These are phyloP conservation scores for Hypselothyrea guttata DNA, from an alignment of 2,888 invertebrate species.

Conservation along the genomic window DNA sequence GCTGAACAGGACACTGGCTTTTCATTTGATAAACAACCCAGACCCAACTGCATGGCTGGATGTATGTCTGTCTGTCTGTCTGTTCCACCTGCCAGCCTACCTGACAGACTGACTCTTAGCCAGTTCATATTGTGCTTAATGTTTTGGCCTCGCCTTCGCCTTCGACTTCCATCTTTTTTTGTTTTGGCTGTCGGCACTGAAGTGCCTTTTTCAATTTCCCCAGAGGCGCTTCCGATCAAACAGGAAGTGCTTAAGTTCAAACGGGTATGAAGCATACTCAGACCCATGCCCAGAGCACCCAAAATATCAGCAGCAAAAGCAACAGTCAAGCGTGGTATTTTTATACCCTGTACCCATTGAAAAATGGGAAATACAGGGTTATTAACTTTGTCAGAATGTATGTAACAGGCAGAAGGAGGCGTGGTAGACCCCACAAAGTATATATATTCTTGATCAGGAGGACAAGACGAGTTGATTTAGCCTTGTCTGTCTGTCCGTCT, in stretches of 20 bases:
- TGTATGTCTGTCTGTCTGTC: slow-evolving; percentile 32
- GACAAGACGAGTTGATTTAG: too few species aligned
- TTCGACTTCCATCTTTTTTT: background rate
- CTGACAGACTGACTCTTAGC: slow-evolving; percentile 26
- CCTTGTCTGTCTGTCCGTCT: too few species aligned
- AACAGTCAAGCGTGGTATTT: slow-evolving; percentile 15
- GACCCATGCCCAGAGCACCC: background rate
- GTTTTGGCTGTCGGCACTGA: slow-evolving; percentile 61
- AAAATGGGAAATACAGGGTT: too few species aligned
- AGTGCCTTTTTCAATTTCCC: slow-evolving; percentile 81
- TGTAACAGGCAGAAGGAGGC: too few species aligned
- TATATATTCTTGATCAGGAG: too few species aligned
- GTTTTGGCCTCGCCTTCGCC: slow-evolving; percentile 39
- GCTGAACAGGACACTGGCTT: slow-evolving; percentile 42
- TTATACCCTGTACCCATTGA: too few species aligned
- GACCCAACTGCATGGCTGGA: slow-evolving; percentile 52
- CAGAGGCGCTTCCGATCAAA: slow-evolving; percentile 81
- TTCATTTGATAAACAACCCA: slow-evolving; percentile 59
- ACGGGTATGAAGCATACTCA: slow-evolving; percentile 50
- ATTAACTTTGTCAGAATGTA: too few species aligned
- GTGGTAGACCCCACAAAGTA: too few species aligned
- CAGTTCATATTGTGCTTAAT: slow-evolving; percentile 60
- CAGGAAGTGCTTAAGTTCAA: slow-evolving; percentile 81
- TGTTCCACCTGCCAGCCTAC: slow-evolving; percentile 18
- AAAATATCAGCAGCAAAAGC: slow-evolving; percentile 6